Base-by-base conservation (phyloP, 2,888 invertebrate genomes). In the Coenonympha arcania region DNA sequence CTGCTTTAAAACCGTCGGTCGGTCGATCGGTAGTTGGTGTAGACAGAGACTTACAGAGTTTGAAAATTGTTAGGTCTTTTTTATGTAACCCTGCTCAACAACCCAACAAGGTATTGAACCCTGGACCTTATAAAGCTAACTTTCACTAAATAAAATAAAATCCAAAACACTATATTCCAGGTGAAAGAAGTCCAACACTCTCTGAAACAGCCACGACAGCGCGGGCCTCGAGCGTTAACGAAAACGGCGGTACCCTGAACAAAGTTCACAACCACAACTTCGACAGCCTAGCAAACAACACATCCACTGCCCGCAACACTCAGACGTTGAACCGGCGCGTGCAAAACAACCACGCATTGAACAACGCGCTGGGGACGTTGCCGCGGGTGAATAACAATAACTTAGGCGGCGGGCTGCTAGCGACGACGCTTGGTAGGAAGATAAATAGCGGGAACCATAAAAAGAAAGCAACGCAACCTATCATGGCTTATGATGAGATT, bases 191-290 rank as follows among this genome's bases (percentile, higher is more conserved):
- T 78, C 94, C 94, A 11, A 92, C 92, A 0, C 90, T 93, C 61
- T 94, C 94, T 0, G 94, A 94, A 66, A 93, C 93, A 0, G 93
- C 93, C 0, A 94, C 94, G 0, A 94, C 94, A 0, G 92, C 93
- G 0, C 88, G 94, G 36, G 93, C 94, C 0, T 92, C 92, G 0
- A 92, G 92, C 69, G 88, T 89, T 50, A 89, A 88, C 63, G 85
- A 85, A 37, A 83, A 81, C 55, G 72, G 70, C 26, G 71, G 76
- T 0, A 79, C 79, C 0, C 60, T 81, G 1, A 81, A 83, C 69
- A 83, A 84, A 59, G 64, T 81, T 4, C 79, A 82, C 66, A 83
- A 82, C 59, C 64, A 66, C 19, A 71, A 72, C 48, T 78, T 72
- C 65, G 79, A 82, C 56, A 60, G 64, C 0, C 64, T 69, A 43